These are phyloP conservation scores for Hirtodrosophila confusa DNA, from an alignment of 2,888 invertebrate genomes.

Conservation along the genomic window DNA sequence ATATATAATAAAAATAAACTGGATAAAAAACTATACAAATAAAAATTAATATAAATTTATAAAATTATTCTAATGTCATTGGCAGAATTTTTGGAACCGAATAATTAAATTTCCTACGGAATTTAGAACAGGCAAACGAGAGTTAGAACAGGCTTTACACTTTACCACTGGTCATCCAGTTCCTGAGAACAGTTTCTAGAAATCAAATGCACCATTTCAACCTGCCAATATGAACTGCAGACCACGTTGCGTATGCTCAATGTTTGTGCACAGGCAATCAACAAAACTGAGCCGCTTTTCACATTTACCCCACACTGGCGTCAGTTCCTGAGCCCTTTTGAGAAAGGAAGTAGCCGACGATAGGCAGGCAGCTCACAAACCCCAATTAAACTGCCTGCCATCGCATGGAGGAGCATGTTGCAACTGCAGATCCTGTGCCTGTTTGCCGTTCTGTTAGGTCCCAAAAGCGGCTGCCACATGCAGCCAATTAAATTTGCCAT, in stretches of 20 bases:
- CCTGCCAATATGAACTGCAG: neutral
- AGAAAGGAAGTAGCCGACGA: constrained; percentile 27
- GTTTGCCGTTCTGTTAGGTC: constrained; percentile 4
- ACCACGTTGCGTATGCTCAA: constrained; percentile 45
- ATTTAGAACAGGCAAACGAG: no score
- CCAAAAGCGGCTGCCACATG: constrained; percentile 16
- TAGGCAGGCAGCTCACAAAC: constrained; percentile 46
- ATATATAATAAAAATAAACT: no score
- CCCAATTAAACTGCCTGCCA: constrained; percentile 62
- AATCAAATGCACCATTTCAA: neutral
- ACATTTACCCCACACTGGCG: constrained; percentile 9
- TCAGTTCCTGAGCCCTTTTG: constrained; percentile 22
- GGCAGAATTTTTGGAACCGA: no score
- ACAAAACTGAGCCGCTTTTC: constrained; percentile 55
- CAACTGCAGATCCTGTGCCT: constrained; percentile 5
- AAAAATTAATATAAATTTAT: no score
- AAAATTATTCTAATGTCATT: no score
- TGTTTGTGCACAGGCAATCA: constrained; percentile 19
- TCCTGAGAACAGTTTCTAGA: no score
- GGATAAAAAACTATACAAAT: no score
- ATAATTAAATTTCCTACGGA: no score
- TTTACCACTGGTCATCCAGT: no score
- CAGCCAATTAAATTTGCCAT: constrained; percentile 61
- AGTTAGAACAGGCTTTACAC: no score
- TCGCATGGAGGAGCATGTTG: constrained; percentile 2